Evolutionary conservation across 2,113 vertebrate species (phyloP), one percentile per base, ranked within the genome.

Genomic region (Colinus virginianus): DNA sequence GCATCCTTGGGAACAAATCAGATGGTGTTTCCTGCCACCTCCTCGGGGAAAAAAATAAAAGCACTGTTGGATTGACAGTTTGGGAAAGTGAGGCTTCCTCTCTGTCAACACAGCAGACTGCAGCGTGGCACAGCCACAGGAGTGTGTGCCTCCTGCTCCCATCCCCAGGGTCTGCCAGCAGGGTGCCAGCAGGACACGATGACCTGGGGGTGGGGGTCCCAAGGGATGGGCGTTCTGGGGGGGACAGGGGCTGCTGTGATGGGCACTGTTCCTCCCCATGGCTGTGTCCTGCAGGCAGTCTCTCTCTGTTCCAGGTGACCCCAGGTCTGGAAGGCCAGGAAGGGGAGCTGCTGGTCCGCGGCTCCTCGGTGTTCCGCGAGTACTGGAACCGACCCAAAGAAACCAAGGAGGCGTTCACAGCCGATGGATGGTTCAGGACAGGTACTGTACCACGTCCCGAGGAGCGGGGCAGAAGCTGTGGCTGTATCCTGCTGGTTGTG

Each of bases 391-490:
- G 98, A 72, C 97, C 98, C 43, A 96, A 95, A 36, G 99, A 99
- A 46, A 99, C 99, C 0, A 93, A 46, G 9, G 97, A 97, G 0
- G 97, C 98, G 32, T 99, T 99, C 95, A 99, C 98, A 0, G 71
- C 96, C 0, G 98, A 99, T 0, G 98, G 99, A 97, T 99, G 99
- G 99, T 99, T 99, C 95, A 98, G 96, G 96, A 99, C 99, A 96
- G 99, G 99, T 99, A 98, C 28, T 9, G 43, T 1, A 0, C 3
- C 0, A 51, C 11, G 0, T 7, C n/a, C 1, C 53, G 38, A 8
- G 34, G 5, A 7, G 45, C 26, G 21, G 45, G 22, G 21, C 17
- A 17, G 63, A 58, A 28, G 64, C 68, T 67, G 72, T 1, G 4
- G 7, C 5, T 14, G 32, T 48, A 13, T 36, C 45, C 72, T 76